Base-by-base conservation (phyloP, 2,888 invertebrate genomes). In the Chloroclysta siterata region DNA sequence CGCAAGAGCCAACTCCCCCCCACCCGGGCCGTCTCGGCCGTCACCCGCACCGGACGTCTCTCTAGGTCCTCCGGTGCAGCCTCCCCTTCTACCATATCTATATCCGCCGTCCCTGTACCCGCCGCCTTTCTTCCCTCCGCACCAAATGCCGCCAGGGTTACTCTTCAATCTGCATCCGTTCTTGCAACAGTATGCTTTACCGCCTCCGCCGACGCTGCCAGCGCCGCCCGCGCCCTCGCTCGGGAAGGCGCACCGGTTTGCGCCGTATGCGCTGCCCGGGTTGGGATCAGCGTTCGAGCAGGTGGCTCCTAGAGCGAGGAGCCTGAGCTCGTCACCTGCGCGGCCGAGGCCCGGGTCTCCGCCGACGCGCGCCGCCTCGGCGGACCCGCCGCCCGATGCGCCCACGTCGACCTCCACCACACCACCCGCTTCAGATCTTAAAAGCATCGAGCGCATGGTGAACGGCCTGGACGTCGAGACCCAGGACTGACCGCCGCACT, bases 401-500 rank as follows among this genome's bases (percentile, higher is more conserved):
- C 94, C 78, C 4, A 94, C 94, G 28, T 90, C 91, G 56, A 85
- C 94, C 56, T 84, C 90, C 63, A 79, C 84, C 73, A 95, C 94
- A 70, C 94, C 94, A 69, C 94, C 95, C 42, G 95, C 96, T 48
- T 97, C 96, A 68, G 98, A 98, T 90, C 95, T 99, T 74, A 98
- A 98, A 91, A 98, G 96, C 88, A 99, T 99, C 93, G 98, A 99
- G 93, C 97, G 98, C 87, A 98, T 98, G 98, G 98, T 99, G 74
- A 98, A 98, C 90, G 98, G 98, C 14, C 94, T 98, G 70, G 98
- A 98, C 87, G 97, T 97, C 73, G 97, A 97, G 86, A 95, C 95
- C 73, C 94, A 87, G 91, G 93, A 93, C 89, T 92, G 90, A 91
- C 82, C 83, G 77, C 77, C 76, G 70, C 78, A 75, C 77, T 92